phyloP scores from a whole-genome alignment of 2,113 vertebrate genomes.

The Pelodiscus sinensis region DNA sequence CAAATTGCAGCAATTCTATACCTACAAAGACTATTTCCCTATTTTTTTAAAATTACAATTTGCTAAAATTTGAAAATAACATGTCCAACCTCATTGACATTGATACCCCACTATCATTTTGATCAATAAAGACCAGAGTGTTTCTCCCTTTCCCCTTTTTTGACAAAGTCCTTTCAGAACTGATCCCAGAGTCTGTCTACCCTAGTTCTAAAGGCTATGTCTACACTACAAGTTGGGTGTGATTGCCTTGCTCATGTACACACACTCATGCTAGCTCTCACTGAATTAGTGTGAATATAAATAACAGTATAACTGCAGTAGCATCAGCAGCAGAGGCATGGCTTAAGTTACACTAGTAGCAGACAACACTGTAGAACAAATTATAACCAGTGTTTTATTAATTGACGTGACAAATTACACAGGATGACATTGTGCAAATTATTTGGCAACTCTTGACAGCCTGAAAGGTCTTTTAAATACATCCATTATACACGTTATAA shows the following conservation, averaged over 20 bases:
- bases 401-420: background rate
- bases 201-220: background rate
- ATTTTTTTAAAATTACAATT: background rate
- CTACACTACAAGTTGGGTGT: background rate
- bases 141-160: background rate
- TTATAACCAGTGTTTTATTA: background rate
- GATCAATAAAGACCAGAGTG: background rate
- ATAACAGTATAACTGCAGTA: background rate
- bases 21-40: slow-evolving; percentile 22
- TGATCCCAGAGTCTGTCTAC: background rate
- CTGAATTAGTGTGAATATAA: too few relatives aligned
- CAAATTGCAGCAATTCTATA: slow-evolving; percentile 44
- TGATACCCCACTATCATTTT: background rate
- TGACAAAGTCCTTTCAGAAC: background rate
- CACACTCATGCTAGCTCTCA: background rate
- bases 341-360: background rate
- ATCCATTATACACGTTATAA: background rate
- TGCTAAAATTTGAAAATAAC: slow-evolving; percentile 18
- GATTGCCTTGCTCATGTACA: background rate
- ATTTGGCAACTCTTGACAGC: background rate
- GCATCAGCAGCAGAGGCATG: background rate
- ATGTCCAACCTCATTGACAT: slow-evolving; percentile 4
- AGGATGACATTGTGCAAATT: background rate
- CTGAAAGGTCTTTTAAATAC: background rate
- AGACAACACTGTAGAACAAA: background rate